Evolutionary conservation across 1,140 invertebrate genomes (phyloP).

Genomic region (Conus betulinus): DNA sequence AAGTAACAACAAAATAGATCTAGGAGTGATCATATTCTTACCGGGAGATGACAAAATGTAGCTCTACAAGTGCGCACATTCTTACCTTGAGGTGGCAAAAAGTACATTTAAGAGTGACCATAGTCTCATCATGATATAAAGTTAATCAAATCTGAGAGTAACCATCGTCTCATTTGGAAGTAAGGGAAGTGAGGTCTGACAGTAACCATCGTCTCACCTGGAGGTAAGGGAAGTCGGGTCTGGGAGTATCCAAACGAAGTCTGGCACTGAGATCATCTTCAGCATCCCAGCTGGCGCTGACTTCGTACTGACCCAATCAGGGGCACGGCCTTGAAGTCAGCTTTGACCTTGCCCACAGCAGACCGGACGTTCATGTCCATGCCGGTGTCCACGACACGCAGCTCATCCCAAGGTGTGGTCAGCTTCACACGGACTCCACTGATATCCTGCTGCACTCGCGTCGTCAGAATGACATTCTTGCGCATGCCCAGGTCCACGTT

Average conservation of each 20-base stretch:
- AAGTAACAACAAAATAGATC: too few relatives aligned
- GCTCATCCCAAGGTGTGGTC: background rate
- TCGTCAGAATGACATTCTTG: slow-evolving; percentile 1
- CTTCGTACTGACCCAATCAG: background rate
- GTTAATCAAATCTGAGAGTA: too few relatives aligned
- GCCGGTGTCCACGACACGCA: slow-evolving; percentile 14
- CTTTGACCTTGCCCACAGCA: slow-evolving; percentile 2
- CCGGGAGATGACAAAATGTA: too few relatives aligned
- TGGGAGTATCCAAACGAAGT: slow-evolving; percentile 31
- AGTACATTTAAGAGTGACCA: too few relatives aligned
- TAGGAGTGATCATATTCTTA: too few relatives aligned
- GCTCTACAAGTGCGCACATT: too few relatives aligned
- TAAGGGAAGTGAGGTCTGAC: too few relatives aligned
- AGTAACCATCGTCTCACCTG: too few relatives aligned
- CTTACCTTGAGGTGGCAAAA: too few relatives aligned
- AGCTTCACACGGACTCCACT: background rate
- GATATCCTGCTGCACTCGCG: background rate
- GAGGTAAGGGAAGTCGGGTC: slow-evolving; percentile 7
- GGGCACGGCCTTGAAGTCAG: slow-evolving; percentile 25
- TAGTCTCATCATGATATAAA: too few relatives aligned
- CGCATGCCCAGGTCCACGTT: slow-evolving; percentile 14
- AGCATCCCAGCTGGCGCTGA: slow-evolving; percentile 1
- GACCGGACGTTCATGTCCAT: background rate
- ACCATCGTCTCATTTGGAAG: too few relatives aligned
- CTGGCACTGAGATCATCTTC: slow-evolving; percentile 17